Percentiles rank a stretch among this genome's conserved stretches.
Conservation (phyloP, 2,888 invertebrate genomes). For the Zygothrica quintamaculata region DNA sequence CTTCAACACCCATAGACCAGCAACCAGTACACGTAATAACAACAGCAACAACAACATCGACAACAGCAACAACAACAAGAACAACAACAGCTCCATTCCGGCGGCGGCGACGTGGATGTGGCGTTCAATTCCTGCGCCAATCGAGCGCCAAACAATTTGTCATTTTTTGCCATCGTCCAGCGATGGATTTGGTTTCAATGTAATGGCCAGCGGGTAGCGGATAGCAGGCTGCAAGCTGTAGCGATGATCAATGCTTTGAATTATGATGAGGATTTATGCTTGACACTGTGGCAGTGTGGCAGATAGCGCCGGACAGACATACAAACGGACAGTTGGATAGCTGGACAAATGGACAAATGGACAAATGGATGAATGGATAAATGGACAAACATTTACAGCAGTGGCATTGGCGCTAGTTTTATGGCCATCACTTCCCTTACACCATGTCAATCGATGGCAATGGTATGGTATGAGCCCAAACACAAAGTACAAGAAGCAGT, state of each 20-base stretch:
- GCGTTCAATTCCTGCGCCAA: constrained; percentile 67
- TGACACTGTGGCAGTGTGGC: constrained; percentile 81
- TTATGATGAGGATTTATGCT: constrained; percentile 83
- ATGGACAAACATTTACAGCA: constrained; percentile 66
- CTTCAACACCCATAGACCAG: not conserved
- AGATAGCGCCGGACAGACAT: constrained; percentile 68
- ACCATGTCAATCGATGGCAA: constrained; percentile 38
- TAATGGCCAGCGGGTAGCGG: too few species aligned
- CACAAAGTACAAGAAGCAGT: not conserved
- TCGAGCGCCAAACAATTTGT: constrained; percentile 83
- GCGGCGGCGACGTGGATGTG: constrained; percentile 46
- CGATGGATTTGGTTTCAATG: not conserved
- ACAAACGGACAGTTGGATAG: constrained; percentile 26
- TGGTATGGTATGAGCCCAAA: constrained; percentile 35
- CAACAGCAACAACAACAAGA: constrained; percentile 3
- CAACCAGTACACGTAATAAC: not conserved
- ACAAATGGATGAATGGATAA: constrained; percentile 32
- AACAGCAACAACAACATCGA: constrained; percentile 10
- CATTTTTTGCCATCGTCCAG: constrained; percentile 75
- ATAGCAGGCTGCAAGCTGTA: constrained; percentile 23
- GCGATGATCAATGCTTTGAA: constrained; percentile 83
- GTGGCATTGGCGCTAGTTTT: constrained; percentile 69
- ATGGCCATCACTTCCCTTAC: constrained; percentile 71
- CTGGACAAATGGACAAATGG: constrained; percentile 30
- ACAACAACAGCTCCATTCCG: constrained; percentile 35